Conservation (phyloP, 2,113 vertebrate species). For the Pituophis catenifer region DNA sequence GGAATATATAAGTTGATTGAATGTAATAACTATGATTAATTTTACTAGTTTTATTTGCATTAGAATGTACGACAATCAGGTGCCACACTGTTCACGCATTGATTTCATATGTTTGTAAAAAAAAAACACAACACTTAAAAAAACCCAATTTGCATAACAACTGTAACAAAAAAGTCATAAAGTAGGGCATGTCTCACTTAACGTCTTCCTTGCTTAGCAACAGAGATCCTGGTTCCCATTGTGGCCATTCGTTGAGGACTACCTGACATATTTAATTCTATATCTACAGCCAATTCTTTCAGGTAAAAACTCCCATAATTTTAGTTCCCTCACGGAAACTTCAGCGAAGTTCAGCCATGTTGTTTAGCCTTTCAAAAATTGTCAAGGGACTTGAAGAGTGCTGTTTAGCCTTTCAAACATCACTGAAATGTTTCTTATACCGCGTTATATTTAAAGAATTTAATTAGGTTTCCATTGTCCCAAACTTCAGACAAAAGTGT, state of each 20-base stretch:
- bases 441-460: conserved; percentile 4
- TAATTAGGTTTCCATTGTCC: not conserved
- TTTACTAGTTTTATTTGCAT: too few relatives aligned
- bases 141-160: not conserved
- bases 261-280: not conserved
- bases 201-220: not conserved
- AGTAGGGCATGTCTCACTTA: not conserved
- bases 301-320: too few relatives aligned
- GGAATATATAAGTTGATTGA: too few relatives aligned
- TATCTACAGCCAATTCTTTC: too few relatives aligned
- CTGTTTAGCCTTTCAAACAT: not conserved
- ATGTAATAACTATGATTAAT: too few relatives aligned
- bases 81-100: too few relatives aligned
- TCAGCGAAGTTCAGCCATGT: not conserved
- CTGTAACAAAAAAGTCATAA: not conserved
- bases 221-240: not conserved
- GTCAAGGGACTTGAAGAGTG: not conserved
- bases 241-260: not conserved
- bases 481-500: not conserved
- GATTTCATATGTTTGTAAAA: too few relatives aligned
- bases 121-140: too few relatives aligned
- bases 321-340: not conserved
- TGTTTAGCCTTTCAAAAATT: not conserved
- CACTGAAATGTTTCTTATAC: not conserved
- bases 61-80: too few relatives aligned